Evolutionary conservation across 2,888 invertebrate genomes (phyloP).

Genomic region (Cantharis nigra): DNA sequence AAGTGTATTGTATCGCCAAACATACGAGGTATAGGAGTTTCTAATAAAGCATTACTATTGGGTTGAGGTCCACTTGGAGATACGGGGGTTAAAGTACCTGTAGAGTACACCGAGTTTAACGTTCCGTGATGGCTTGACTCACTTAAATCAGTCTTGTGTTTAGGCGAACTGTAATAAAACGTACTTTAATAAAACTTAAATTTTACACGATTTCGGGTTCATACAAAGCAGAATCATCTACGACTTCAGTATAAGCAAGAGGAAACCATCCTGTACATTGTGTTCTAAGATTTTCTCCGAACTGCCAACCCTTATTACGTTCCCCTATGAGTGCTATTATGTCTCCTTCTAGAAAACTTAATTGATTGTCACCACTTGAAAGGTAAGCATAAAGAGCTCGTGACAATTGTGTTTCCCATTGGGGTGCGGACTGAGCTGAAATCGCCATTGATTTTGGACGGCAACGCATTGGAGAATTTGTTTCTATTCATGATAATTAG

Average conservation of each 20-base stretch:
- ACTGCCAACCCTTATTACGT: conserved; percentile 94
- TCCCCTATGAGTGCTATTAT: conserved; percentile 86
- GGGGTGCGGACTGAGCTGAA: conserved; percentile 55
- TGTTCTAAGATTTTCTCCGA: conserved; percentile 92
- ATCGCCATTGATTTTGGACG: conserved; percentile 72
- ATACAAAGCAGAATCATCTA: conserved; percentile 69
- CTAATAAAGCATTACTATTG: conserved; percentile 55
- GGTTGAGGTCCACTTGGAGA: conserved; percentile 54
- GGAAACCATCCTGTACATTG: conserved; percentile 95
- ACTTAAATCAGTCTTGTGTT: conserved; percentile 32
- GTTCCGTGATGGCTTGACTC: conserved; percentile 55
- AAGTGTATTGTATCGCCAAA: conserved; percentile 70
- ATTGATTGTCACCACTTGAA: conserved; percentile 87
- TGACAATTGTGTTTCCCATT: conserved; percentile 77
- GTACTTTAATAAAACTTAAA: not conserved
- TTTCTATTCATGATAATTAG: conserved; percentile 12
- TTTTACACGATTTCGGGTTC: conserved; percentile 36
- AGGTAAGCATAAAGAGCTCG: conserved; percentile 88
- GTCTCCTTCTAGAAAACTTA: conserved; percentile 91
- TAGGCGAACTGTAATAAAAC: conserved; percentile 29
- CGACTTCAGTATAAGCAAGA: conserved; percentile 87
- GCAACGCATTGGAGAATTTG: conserved; percentile 50
- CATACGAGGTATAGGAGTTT: conserved; percentile 69
- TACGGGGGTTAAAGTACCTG: conserved; percentile 54
- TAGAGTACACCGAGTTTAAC: conserved; percentile 46